A percentile compares a stretch with the other conserved stretches of the same genome.
These are phyloP conservation scores for Ceratotherium simum DNA, from an alignment of 2,113 vertebrate genomes.

Conservation along the genomic window DNA sequence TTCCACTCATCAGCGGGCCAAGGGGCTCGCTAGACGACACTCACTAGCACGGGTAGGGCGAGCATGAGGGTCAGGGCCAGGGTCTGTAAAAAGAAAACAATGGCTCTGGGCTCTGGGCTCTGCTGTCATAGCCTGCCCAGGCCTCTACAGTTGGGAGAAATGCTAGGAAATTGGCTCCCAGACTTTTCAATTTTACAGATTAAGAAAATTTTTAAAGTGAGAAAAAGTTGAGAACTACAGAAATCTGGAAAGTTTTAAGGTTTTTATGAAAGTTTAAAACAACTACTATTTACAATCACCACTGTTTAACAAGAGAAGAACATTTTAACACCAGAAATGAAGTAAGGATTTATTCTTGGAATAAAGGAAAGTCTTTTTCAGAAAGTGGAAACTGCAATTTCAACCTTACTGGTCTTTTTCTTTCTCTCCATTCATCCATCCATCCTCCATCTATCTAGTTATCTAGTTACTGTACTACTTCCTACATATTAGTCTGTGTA, in stretches of 20 bases:
- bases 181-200: neutral
- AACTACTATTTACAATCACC: neutral
- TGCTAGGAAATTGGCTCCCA: neutral
- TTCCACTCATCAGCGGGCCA: neutral
- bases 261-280: neutral
- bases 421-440: neutral
- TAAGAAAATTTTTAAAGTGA: neutral
- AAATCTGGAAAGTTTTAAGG: neutral
- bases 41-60: accelerated
- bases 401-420: neutral
- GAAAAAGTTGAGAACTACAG: neutral
- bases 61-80: neutral
- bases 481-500: neutral
- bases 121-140: neutral
- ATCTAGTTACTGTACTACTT: neutral
- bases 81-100: neutral
- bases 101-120: neutral
- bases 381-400: neutral
- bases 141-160: neutral
- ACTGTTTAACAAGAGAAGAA: neutral
- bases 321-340: neutral
- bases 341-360: neutral
- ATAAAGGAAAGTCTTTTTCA: neutral
- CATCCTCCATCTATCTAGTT: neutral
- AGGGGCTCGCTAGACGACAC: neutral